phyloP scores from a whole-genome alignment of 1,140 invertebrate species.

The Listronotus bonariensis region DNA sequence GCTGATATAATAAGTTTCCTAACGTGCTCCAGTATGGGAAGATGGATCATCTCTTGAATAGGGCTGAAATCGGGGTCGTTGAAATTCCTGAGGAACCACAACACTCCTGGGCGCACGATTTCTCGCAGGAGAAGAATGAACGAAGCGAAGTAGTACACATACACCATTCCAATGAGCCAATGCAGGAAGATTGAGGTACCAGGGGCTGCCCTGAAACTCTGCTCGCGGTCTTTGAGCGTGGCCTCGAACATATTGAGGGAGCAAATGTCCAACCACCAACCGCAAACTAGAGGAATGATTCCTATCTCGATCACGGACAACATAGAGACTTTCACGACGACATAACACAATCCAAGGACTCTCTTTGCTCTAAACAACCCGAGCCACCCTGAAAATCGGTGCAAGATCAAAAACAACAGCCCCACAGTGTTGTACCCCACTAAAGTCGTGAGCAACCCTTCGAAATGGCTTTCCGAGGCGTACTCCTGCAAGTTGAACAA shows the following conservation, averaged over 20 bases:
- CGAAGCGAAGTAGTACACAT: conserved; percentile 99
- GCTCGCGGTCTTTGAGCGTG: conserved; percentile 83
- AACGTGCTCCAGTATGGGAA: conserved; percentile 89
- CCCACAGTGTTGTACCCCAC: conserved; percentile 93
- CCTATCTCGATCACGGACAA: conserved; percentile 94
- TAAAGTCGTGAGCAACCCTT: conserved; percentile 89
- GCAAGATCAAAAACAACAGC: conserved; percentile 79
- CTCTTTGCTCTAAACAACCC: conserved; percentile 80
- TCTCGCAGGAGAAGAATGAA: conserved; percentile 93
- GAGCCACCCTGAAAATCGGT: conserved; percentile 76
- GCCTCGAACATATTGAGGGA: conserved; percentile 95
- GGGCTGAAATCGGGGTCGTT: conserved; percentile 99
- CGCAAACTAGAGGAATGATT: conserved; percentile 93
- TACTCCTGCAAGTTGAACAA: conserved; percentile 77
- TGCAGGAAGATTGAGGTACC: conserved; percentile 98
- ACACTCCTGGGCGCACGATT: conserved; percentile 90
- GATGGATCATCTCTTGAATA: conserved; percentile 98
- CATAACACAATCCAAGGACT: conserved; percentile 91
- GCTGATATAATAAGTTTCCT: conserved; percentile 89
- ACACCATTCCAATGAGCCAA: conserved; percentile 99
- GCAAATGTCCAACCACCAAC: conserved; percentile 99
- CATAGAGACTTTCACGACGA: conserved; percentile 95
- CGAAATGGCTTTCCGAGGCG: conserved; percentile 81
- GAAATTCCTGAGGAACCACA: conserved; percentile 96
- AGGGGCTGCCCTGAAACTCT: conserved; percentile 85